phyloP scores from a whole-genome alignment of 2,888 invertebrate genomes.

The Mongoloraphidia duomilia region DNA sequence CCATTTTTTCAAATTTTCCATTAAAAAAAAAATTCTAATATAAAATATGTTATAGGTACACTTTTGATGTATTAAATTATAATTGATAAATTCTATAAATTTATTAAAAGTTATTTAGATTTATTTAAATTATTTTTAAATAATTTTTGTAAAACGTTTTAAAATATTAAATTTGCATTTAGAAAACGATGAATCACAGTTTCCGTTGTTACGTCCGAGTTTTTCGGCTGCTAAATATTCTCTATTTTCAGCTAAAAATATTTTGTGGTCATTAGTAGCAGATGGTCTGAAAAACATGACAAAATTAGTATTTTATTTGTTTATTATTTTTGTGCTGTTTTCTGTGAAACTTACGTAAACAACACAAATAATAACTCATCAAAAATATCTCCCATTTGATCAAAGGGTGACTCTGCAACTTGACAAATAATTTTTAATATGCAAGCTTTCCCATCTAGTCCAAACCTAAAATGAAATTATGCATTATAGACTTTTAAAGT shows the following conservation, averaged over 20 bases:
- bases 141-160: slow-evolving; percentile 36
- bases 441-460: slow-evolving; percentile 52
- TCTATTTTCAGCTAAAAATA: slow-evolving; percentile 39
- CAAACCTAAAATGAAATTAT: slow-evolving; percentile 35
- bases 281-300: slow-evolving; percentile 43
- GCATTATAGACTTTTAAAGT: not conserved
- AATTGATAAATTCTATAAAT: too few relatives aligned
- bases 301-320: slow-evolving; percentile 8
- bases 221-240: slow-evolving; percentile 62
- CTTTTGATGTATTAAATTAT: too few relatives aligned
- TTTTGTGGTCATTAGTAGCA: slow-evolving; percentile 40
- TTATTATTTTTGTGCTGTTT: not conserved
- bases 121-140: too few relatives aligned
- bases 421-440: slow-evolving; percentile 64
- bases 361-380: slow-evolving; percentile 59
- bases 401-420: slow-evolving; percentile 51
- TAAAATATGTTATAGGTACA: too few relatives aligned
- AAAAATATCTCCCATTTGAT: slow-evolving; percentile 49
- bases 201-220: slow-evolving; percentile 39
- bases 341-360: slow-evolving; percentile 43
- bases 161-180: slow-evolving; percentile 45
- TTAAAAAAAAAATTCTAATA: slow-evolving; percentile 26
- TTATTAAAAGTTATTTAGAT: too few relatives aligned
- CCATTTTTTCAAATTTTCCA: slow-evolving; percentile 21
- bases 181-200: slow-evolving; percentile 44